Conservation (phyloP, 2,797 vertebrate species). For the Myotis pilosus region DNA sequence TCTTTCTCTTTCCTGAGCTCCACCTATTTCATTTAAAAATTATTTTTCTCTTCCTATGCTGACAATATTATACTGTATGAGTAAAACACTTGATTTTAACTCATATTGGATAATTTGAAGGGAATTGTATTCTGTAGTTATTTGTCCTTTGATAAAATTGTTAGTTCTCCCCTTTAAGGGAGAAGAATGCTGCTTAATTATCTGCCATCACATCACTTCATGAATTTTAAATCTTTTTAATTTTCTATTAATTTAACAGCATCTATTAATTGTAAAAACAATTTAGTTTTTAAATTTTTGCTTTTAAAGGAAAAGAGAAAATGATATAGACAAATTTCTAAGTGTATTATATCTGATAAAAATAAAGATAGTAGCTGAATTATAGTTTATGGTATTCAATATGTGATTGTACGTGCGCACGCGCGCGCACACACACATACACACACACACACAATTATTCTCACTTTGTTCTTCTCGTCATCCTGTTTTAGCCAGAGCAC, state of each 20-base stretch:
- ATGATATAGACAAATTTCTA: neutral
- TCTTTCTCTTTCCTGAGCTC: neutral
- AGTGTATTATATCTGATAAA: neutral
- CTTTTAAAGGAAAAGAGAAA: slow-evolving; percentile 25
- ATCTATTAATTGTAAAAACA: neutral
- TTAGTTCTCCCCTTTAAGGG: neutral
- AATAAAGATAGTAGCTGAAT: neutral
- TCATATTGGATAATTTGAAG: neutral
- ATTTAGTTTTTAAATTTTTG: neutral
- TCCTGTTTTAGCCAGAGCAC: neutral
- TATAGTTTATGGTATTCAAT: neutral
- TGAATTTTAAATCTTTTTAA: neutral
- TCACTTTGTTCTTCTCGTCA: neutral
- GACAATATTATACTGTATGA: neutral
- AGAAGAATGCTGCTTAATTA: neutral
- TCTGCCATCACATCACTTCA: neutral
- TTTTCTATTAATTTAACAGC: neutral
- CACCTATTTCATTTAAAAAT: neutral
- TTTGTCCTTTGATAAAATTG: slow-evolving; percentile 9
- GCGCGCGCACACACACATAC: neutral
- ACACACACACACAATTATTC: neutral
- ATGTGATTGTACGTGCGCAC: too few species aligned
- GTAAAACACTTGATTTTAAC: neutral
- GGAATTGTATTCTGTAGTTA: neutral
- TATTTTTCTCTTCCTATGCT: neutral